phyloP scores from a whole-genome alignment of 2,888 invertebrate species.

The Drosophila seclusa region DNA sequence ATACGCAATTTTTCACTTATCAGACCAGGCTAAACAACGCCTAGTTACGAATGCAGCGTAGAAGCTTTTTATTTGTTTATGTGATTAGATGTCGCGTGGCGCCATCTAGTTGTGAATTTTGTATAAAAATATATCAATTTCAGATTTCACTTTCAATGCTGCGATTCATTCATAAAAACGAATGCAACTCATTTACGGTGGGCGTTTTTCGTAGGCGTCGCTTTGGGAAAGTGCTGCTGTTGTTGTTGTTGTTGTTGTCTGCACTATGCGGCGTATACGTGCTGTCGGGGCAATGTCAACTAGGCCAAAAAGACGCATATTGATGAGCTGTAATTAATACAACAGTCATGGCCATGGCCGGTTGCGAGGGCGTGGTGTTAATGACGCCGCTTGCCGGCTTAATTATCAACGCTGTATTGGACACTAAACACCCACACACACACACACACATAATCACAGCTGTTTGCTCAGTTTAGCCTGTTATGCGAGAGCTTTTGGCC shows the following conservation, averaged over 20 bases:
- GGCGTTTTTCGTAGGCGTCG: slow-evolving; percentile 42
- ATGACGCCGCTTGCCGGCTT: slow-evolving; percentile 63
- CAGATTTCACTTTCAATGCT: slow-evolving; percentile 31
- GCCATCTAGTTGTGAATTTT: slow-evolving; percentile 62
- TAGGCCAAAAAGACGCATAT: slow-evolving; percentile 59
- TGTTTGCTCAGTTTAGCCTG: slow-evolving; percentile 44
- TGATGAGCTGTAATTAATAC: slow-evolving; percentile 72
- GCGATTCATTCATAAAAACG: slow-evolving; percentile 49
- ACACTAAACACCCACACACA: slow-evolving; percentile 38
- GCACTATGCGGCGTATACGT: slow-evolving; percentile 49
- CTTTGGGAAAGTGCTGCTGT: slow-evolving; percentile 55
- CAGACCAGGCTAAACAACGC: slow-evolving; percentile 33
- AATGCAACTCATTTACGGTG: slow-evolving; percentile 27
- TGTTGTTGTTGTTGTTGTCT: slow-evolving; percentile 17
- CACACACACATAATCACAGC: slow-evolving; percentile 46
- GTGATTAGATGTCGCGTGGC: slow-evolving; percentile 17
- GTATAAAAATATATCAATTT: neutral
- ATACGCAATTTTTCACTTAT: slow-evolving; percentile 64
- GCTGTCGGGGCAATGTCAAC: slow-evolving; percentile 32
- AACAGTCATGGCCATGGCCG: slow-evolving; percentile 59
- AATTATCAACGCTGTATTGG: slow-evolving; percentile 44
- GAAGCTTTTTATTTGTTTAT: slow-evolving; percentile 36
- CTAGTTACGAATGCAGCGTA: slow-evolving; percentile 13
- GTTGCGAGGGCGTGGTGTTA: slow-evolving; percentile 34
- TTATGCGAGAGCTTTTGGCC: slow-evolving; percentile 28